Percentiles rank a stretch among this genome's conserved stretches.
Evolutionary conservation across 2,113 vertebrate genomes (phyloP).

Genomic region (Dinomys branickii): DNA sequence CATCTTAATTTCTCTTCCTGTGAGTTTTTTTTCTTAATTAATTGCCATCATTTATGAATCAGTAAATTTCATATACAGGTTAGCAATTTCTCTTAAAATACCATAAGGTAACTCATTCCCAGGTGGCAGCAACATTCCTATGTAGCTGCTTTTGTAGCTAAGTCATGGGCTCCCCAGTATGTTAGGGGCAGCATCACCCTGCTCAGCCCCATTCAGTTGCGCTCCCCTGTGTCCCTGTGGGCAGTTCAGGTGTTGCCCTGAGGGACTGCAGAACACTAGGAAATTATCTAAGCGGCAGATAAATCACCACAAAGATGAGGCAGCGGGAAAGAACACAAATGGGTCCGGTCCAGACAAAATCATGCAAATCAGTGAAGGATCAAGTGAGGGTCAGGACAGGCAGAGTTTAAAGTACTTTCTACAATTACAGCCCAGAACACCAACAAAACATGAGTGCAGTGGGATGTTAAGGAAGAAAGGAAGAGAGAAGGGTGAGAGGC

Average conservation of each 20-base stretch:
- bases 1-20: neutral
- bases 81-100: slow-evolving; percentile 2
- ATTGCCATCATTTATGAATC: neutral
- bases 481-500: neutral
- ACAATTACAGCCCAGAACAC: neutral
- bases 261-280: neutral
- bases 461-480: neutral
- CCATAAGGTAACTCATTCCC: neutral
- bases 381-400: neutral
- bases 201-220: neutral
- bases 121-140: neutral
- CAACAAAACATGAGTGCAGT: neutral
- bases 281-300: neutral
- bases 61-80: neutral
- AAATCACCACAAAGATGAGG: neutral
- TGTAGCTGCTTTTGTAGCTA: too few relatives aligned
- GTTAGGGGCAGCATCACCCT: too few relatives aligned
- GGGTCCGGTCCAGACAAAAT: neutral
- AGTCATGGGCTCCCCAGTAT: neutral
- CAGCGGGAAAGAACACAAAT: neutral
- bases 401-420: neutral
- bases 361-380: neutral
- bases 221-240: too few relatives aligned
- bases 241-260: neutral
- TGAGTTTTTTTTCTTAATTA: neutral